phyloP scores from a whole-genome alignment of 2,888 invertebrate genomes.

The Hydraecia micacea region DNA sequence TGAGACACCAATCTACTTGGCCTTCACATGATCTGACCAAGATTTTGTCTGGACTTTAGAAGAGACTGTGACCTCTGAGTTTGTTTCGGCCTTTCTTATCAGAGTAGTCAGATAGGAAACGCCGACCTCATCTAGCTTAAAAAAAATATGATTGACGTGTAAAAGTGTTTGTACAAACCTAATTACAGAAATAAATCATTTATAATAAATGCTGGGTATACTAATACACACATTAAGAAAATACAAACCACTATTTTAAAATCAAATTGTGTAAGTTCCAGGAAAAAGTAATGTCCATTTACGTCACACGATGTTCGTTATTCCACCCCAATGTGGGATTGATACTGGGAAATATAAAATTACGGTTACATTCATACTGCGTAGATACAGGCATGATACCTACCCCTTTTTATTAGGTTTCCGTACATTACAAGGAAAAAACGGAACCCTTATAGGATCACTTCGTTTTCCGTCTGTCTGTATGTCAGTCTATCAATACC shows the following conservation, averaged over 20 bases:
- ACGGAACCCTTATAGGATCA: not conserved
- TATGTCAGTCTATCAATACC: not conserved
- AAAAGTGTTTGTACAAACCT: too few species aligned
- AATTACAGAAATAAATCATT: too few species aligned
- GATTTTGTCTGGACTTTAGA: too few species aligned
- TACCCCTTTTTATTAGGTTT: not conserved
- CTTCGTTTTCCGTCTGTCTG: not conserved
- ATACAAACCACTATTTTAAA: not conserved
- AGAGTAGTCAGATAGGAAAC: too few species aligned
- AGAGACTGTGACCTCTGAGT: too few species aligned
- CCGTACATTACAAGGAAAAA: not conserved
- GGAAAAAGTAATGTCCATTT: not conserved
- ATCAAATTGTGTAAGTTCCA: not conserved
- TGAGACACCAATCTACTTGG: too few species aligned
- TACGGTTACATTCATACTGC: not conserved
- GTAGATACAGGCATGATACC: not conserved
- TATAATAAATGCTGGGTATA: not conserved
- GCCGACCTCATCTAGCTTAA: too few species aligned
- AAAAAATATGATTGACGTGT: too few species aligned
- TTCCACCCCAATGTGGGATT: not conserved
- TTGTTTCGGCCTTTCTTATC: too few species aligned
- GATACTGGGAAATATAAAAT: conserved; percentile 5
- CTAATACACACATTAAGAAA: not conserved
- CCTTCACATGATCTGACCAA: too few species aligned
- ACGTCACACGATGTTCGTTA: not conserved